Evolutionary conservation across 1,140 invertebrate species (phyloP), one percentile per base, ranked within the genome.

Genomic region (Tetranychus urticae): DNA sequence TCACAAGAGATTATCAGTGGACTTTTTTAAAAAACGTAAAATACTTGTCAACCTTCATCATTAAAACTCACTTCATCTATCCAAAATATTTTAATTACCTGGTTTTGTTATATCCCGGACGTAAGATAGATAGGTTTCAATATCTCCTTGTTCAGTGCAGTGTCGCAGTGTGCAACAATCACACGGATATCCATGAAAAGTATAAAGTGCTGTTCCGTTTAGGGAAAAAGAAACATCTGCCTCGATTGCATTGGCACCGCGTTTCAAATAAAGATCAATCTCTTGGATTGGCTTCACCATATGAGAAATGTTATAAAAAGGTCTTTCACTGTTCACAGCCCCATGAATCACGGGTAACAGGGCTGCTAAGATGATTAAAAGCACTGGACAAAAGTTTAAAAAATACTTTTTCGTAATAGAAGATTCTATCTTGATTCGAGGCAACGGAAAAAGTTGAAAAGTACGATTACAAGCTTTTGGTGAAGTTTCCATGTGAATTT

Each of bases 91-190:
- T 23, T 23, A 23, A 0, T 23, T 56, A 63, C 65, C 63, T 23
- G 62, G 62, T 7, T 39, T 58, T 23, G 66, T 64, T 23, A 66
- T 14, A 1, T 56, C 31, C 33, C 60, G 46, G 10, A 65, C 14
- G 46, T 66, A 62, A 10, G 56, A 31, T 10, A 67, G 31, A 56
- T 61, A 67, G 4, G 58, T 45, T 13, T 47, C n/a, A 39, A 67
- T 34, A 10, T 39, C n/a, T 58, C 64, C 66, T n/a, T 57, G 50
- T n/a, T 63, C 33, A 36, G 55, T 58, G 50, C 67, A 68, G 6
- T 35, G 59, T 39, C 67, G 46, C n/a, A n/a, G n/a, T n/a, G n/a
- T n/a, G 14, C 65, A 68, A 55, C 67, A 68, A 61, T 68, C 67
- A 35, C 67, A 68, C 4, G 67, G 67, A 42, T 61, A 63, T 35